Base-by-base conservation (phyloP, 2,888 invertebrate genomes). In the Beris chalybata region DNA sequence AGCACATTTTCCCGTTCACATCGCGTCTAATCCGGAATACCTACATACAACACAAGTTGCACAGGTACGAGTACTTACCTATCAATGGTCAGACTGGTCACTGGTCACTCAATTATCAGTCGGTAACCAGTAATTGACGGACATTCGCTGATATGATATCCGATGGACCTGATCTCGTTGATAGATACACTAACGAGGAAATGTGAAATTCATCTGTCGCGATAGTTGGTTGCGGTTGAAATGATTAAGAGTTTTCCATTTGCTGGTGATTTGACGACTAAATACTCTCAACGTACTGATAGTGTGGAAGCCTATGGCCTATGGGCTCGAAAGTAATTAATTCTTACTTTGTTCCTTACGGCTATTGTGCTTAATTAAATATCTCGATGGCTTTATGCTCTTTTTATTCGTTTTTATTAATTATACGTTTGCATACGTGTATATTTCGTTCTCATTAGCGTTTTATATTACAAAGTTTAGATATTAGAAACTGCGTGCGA, bases 231-330 rank as follows among this genome's bases (percentile, higher is more conserved):
- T 22, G 3, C 22, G 22, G 22, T 22, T 9, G 4, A 58, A 47
- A 47, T 58, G 58, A 58, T 47, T 47, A 58, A 58, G 58, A 58
- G 58, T 30, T 47, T 58, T 58, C 58, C 58, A 58, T 58, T 58
- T 47, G 47, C 58, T 22, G 58, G 58, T 58, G 58, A 58, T 58
- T 58, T 58, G 58, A 47, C 58, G 58, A 58, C 47, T 58, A 47
- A 58, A 58, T 38, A 38, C 38, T 38, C 38, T 5, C 38, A 38
- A 45, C 47, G 11, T 47, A 58, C 30, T 57, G 57, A 58, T 58
- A 58, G 58, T 47, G 22, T 13, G 58, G 29, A 45, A 58, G 45
- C 58, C 38, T 38, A 22, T 22, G 57, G 31, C 45, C 45, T 22
- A 47, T 58, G 58, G 58, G 58, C 47, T 47, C 47, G n/a, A 29